phyloP scores from a whole-genome alignment of 2,888 invertebrate genomes.

The Deroplatys truncata region DNA sequence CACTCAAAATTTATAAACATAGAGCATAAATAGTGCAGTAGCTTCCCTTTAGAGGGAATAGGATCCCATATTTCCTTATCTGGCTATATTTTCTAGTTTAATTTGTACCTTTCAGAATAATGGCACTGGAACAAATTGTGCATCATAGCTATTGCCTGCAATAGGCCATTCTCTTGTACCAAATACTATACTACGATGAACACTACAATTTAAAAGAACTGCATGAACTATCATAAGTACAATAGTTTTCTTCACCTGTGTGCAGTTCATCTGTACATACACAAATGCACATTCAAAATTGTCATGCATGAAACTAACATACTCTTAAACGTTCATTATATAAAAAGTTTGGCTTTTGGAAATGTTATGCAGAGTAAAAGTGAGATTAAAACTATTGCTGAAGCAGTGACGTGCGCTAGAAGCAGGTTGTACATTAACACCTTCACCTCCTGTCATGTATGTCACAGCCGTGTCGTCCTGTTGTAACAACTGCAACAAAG shows the following conservation, averaged over 20 bases:
- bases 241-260: constrained; percentile 38
- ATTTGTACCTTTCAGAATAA: neutral
- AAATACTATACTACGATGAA: neutral
- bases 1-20: neutral
- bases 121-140: neutral
- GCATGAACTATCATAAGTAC: neutral
- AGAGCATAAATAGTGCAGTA: neutral
- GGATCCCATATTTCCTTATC: neutral
- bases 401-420: constrained; percentile 10
- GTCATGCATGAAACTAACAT: neutral
- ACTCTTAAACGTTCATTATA: constrained; percentile 2
- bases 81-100: neutral
- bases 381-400: constrained; percentile 6
- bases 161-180: neutral
- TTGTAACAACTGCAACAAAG: constrained; percentile 69
- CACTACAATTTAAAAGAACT: neutral
- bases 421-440: constrained; percentile 17
- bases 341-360: neutral
- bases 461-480: constrained; percentile 73
- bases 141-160: neutral
- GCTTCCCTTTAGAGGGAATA: neutral
- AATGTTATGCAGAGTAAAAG: neutral
- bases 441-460: neutral
- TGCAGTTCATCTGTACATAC: constrained; percentile 51
- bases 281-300: constrained; percentile 18